Conservation (phyloP, 2,797 vertebrate genomes). For the Cirrhinus mrigala region DNA sequence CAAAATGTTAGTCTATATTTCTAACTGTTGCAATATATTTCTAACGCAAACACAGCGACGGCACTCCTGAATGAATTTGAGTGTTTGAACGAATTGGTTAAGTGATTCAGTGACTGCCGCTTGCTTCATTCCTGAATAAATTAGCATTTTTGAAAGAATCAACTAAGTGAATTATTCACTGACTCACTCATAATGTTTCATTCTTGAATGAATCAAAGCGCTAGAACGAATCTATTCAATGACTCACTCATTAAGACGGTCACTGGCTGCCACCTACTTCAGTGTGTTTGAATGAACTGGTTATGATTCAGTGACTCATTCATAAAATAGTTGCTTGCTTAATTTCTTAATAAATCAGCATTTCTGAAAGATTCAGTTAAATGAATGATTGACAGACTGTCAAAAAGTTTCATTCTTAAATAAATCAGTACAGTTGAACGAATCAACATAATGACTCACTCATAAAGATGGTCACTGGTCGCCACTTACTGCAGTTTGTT, state of each 20-base stretch:
- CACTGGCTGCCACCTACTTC: not conserved
- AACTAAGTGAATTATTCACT: not conserved
- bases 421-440: not conserved
- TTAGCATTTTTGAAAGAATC: not conserved
- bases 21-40: not conserved
- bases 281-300: not conserved
- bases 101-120: too few species aligned
- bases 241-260: not conserved
- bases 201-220: not conserved
- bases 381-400: too few species aligned
- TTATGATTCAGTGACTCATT: too few species aligned
- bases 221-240: not conserved
- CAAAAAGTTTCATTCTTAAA: too few species aligned
- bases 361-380: too few species aligned
- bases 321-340: not conserved
- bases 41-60: not conserved
- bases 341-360: not conserved
- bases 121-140: not conserved
- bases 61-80: not conserved
- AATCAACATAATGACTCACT: too few species aligned
- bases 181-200: not conserved
- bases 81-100: not conserved
- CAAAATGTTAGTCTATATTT: not conserved
- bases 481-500: not conserved
- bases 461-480: not conserved